Conservation (phyloP, 2,797 vertebrate species). For the Vespertilio murinus region DNA sequence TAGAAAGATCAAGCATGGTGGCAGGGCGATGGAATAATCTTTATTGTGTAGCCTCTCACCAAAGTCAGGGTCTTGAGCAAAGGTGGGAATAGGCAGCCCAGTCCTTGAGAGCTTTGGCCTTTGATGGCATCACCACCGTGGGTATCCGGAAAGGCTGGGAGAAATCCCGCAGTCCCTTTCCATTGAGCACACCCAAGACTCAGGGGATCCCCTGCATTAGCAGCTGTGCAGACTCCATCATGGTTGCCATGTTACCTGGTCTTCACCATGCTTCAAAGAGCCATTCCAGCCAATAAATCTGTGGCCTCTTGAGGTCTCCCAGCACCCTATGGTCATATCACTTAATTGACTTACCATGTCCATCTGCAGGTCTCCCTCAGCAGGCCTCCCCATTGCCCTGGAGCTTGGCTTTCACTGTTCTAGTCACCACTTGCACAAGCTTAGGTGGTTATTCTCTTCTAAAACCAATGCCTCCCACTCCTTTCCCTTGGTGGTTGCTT, state of each 20-base stretch:
- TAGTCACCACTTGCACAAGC: neutral
- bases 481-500: neutral
- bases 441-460: neutral
- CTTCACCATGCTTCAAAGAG: accelerated
- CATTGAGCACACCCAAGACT: accelerated
- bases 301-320: neutral
- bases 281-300: accelerated
- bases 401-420: neutral
- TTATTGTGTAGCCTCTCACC: neutral
- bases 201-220: accelerated
- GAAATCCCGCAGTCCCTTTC: accelerated
- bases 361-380: neutral
- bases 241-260: accelerated
- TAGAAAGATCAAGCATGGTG: neutral
- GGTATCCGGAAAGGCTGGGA: neutral
- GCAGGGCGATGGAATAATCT: neutral
- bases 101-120: neutral
- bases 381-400: accelerated
- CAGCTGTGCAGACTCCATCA: accelerated
- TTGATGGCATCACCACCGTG: accelerated
- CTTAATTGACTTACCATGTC: no score
- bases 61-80: neutral
- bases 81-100: accelerated
- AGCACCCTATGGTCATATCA: accelerated
- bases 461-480: neutral